Evolutionary conservation across 2,113 vertebrate species (phyloP).

Genomic region (Typhlomys cinereus): DNA sequence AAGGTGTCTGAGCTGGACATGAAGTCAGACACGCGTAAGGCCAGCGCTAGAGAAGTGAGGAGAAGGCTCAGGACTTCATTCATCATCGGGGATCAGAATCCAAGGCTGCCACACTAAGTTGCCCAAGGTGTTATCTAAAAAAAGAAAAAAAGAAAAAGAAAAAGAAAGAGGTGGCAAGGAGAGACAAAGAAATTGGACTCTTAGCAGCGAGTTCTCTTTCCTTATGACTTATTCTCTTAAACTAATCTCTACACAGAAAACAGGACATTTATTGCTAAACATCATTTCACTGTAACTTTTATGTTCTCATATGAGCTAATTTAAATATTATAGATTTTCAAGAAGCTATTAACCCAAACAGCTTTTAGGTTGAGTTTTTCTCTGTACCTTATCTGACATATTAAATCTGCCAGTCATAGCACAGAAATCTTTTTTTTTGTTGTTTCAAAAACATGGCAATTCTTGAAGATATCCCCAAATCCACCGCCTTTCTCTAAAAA

Average conservation of each 20-base stretch:
- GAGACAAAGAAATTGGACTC: not conserved
- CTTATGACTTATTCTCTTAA: not conserved
- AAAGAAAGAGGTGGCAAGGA: not conserved
- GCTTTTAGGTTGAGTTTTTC: not conserved
- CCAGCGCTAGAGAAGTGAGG: not conserved
- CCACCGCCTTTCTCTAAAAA: not conserved
- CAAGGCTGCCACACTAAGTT: not conserved
- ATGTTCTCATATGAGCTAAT: not conserved
- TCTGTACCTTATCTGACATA: not conserved
- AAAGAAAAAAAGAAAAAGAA: not conserved
- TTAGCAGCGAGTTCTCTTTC: not conserved
- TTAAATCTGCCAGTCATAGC: constrained; percentile 6
- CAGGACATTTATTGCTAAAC: not conserved
- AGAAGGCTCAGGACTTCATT: not conserved
- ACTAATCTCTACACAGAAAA: not conserved
- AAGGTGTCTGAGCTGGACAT: not conserved
- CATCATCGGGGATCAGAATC: not conserved
- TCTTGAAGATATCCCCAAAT: not conserved
- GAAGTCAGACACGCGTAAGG: not conserved
- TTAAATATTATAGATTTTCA: not conserved
- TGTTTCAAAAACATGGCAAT: constrained; percentile 6
- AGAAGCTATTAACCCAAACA: constrained; percentile 12
- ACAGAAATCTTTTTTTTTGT: constrained; percentile 8
- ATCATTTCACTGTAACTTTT: not conserved
- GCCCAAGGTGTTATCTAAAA: not conserved